phyloP scores from a whole-genome alignment of 2,888 invertebrate species.

The Arrhopalites spinosus region DNA sequence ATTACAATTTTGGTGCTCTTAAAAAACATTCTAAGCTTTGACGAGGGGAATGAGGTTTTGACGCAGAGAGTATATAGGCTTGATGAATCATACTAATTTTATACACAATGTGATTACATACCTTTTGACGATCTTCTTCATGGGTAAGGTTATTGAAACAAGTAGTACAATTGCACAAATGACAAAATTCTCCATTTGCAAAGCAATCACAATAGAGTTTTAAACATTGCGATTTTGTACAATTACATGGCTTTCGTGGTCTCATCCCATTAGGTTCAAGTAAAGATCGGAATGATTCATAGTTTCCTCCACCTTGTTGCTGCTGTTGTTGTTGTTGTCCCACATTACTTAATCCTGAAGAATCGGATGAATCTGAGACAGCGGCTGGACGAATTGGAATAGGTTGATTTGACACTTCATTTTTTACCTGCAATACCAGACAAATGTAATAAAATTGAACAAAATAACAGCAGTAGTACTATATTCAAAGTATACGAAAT shows the following conservation, averaged over 20 bases:
- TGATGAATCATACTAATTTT: too few relatives aligned
- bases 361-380: slow-evolving; percentile 29
- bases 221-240: slow-evolving; percentile 97
- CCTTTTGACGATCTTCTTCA: slow-evolving; percentile 87
- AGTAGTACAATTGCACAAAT: slow-evolving; percentile 95
- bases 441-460: too few relatives aligned
- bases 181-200: slow-evolving; percentile 99
- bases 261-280: slow-evolving; percentile 65
- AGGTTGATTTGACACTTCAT: slow-evolving; percentile 40
- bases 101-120: too few relatives aligned
- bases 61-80: too few relatives aligned
- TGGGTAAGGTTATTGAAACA: slow-evolving; percentile 95
- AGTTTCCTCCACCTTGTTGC: slow-evolving; percentile 29
- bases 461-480: too few relatives aligned
- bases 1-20: too few relatives aligned
- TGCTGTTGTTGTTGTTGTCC: slow-evolving; percentile 39
- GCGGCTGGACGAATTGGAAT: slow-evolving; percentile 47
- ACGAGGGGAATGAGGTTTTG: too few relatives aligned
- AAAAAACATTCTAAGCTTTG: too few relatives aligned
- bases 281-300: slow-evolving; percentile 53
- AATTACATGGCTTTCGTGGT: slow-evolving; percentile 94
- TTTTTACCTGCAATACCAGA: slow-evolving; percentile 49
- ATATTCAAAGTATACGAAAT: too few relatives aligned
- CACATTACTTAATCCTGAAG: slow-evolving; percentile 42
- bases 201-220: slow-evolving; percentile 99